A percentile compares a stretch with the other conserved stretches of the same genome.
phyloP scores from a whole-genome alignment of 2,888 invertebrate genomes.

The Ecdyonurus torrentis region DNA sequence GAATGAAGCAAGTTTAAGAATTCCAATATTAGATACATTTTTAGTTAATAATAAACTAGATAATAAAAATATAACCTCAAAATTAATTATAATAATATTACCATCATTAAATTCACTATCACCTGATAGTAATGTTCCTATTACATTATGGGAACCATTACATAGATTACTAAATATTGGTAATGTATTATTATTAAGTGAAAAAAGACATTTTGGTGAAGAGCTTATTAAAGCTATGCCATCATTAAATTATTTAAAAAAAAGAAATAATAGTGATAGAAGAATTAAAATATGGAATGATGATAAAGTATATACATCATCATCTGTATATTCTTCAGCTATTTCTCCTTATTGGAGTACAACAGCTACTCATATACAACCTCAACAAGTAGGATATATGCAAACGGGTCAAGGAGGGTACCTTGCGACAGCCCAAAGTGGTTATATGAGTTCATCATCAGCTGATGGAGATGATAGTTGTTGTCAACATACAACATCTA shows the following conservation, averaged over 20 bases:
- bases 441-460: not conserved
- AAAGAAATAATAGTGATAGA: not conserved
- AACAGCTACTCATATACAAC: not conserved
- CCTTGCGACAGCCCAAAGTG: not conserved
- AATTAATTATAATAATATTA: not conserved
- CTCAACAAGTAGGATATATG: not conserved
- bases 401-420: no score
- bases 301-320: not conserved
- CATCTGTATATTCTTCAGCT: not conserved
- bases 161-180: not conserved
- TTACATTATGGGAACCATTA: not conserved
- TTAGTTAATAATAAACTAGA: not conserved
- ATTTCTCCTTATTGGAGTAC: not conserved
- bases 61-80: not conserved
- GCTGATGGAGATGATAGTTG: not conserved
- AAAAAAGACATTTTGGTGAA: not conserved
- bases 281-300: not conserved
- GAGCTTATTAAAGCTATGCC: not conserved
- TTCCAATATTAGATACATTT: not conserved
- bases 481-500: not conserved
- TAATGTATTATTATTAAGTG: not conserved
- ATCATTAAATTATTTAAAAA: not conserved
- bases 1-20: not conserved
- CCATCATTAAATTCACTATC: not conserved
- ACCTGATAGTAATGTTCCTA: not conserved